Conservation (phyloP, 2,113 vertebrate genomes). For the Osmerus eperlanus region DNA sequence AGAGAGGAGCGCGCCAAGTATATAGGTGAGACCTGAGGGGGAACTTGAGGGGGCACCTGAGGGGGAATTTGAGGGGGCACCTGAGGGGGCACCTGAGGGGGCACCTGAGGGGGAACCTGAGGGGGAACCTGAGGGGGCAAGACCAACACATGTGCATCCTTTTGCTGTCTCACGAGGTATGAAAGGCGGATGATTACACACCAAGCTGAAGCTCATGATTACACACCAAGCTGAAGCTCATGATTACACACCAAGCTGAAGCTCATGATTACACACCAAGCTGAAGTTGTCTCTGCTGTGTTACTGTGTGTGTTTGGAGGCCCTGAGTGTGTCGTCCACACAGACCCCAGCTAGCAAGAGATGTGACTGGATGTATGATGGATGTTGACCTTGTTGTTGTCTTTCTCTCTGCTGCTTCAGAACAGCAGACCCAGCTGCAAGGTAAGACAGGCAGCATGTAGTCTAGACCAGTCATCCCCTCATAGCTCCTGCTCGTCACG, state of each 20-base stretch:
- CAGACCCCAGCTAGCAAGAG: too few relatives aligned
- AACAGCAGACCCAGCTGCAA: conserved; percentile 75
- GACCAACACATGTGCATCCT: too few relatives aligned
- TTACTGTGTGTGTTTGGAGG: background rate
- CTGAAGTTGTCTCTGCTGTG: background rate
- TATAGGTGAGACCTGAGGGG: conserved; percentile 76
- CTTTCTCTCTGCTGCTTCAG: conserved; percentile 69
- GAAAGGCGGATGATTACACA: too few relatives aligned
- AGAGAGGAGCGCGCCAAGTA: conserved; percentile 91
- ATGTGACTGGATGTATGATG: conserved; percentile 3
- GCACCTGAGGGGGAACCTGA: too few relatives aligned
- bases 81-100: too few relatives aligned
- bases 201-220: background rate
- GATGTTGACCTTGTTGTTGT: conserved; percentile 58
- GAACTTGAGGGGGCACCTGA: background rate
- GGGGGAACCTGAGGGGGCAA: background rate
- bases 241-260: too few relatives aligned
- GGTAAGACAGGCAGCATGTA: conserved; percentile 61
- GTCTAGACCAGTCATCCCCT: conserved; percentile 19
- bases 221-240: too few relatives aligned
- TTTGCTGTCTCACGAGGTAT: too few relatives aligned
- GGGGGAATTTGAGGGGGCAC: background rate
- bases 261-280: background rate
- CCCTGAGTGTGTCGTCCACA: too few relatives aligned
- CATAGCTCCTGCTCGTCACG: conserved; percentile 11